Evolutionary conservation across 2,113 vertebrate species (phyloP).

Genomic region (Zosterops lateralis): DNA sequence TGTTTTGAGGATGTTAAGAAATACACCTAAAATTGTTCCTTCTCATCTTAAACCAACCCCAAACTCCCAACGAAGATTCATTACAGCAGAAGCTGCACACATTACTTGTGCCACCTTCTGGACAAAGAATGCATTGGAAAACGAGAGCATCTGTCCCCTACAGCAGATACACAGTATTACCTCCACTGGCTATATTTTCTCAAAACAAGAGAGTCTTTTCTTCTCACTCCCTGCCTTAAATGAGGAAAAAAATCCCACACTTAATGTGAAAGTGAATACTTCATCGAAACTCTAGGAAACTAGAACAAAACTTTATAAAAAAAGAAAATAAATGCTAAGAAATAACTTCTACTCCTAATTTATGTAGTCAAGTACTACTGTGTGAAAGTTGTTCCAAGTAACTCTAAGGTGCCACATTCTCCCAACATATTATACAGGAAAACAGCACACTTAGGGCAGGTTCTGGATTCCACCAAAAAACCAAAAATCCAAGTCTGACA

Average conservation of each 20-base stretch:
- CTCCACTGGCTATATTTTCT: not conserved
- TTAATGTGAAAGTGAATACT: not conserved
- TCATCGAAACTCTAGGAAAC: not conserved
- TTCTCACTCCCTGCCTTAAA: not conserved
- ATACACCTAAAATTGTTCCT: not conserved
- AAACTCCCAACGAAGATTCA: not conserved
- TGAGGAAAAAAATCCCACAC: not conserved
- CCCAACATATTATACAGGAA: not conserved
- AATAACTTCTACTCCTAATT: not conserved
- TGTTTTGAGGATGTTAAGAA: not conserved
- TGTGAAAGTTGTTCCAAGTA: not conserved
- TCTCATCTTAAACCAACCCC: not conserved
- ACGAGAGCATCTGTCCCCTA: rapidly evolving
- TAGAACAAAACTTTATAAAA: not conserved
- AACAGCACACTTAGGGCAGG: not conserved
- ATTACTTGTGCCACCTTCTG: not conserved
- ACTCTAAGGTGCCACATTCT: not conserved
- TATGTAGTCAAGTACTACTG: not conserved
- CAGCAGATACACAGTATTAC: not conserved
- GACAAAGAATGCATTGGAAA: not conserved
- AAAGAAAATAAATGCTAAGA: not conserved
- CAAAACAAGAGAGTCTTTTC: not conserved
- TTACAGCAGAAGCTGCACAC: rapidly evolving
- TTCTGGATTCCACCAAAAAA: not conserved
- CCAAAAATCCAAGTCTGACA: not conserved